phyloP scores from a whole-genome alignment of 2,113 vertebrate genomes.

The Rhinolophus ferrumequinum region DNA sequence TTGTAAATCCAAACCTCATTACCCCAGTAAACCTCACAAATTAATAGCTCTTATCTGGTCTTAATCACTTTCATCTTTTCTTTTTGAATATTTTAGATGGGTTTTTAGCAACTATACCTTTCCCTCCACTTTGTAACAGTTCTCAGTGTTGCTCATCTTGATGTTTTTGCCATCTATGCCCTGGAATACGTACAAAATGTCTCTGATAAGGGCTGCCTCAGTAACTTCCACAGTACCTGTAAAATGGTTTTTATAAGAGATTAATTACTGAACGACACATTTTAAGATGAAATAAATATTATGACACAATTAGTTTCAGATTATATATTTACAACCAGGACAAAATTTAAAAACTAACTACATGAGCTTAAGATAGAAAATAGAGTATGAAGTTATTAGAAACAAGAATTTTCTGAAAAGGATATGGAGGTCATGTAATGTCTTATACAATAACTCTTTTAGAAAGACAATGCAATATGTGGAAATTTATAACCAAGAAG shows the following conservation, averaged over 20 bases:
- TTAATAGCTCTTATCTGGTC: fast-evolving
- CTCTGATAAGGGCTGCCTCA: slow-evolving; percentile 94
- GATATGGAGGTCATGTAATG: background rate
- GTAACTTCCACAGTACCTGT: slow-evolving; percentile 90
- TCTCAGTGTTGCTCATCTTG: slow-evolving; percentile 94
- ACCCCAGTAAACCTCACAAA: background rate
- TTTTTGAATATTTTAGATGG: fast-evolving
- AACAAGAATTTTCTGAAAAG: background rate
- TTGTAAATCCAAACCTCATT: fast-evolving
- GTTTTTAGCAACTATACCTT: slow-evolving; percentile 87
- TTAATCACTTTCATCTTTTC: fast-evolving
- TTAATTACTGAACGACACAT: background rate
- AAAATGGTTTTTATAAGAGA: background rate
- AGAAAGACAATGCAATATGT: background rate
- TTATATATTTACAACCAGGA: background rate
- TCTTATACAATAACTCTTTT: background rate
- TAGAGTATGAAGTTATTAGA: background rate
- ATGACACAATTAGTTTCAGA: background rate
- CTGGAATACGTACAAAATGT: slow-evolving; percentile 98
- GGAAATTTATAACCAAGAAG: background rate
- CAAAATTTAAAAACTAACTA: background rate
- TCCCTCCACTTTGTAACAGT: slow-evolving; percentile 95
- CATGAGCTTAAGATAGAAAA: background rate
- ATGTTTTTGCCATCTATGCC: slow-evolving; percentile 98
- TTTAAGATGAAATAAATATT: background rate